A percentile compares a stretch with the other conserved stretches of the same genome.
Conservation (phyloP, 2,888 invertebrate species). For the Coleophora flavipennella region DNA sequence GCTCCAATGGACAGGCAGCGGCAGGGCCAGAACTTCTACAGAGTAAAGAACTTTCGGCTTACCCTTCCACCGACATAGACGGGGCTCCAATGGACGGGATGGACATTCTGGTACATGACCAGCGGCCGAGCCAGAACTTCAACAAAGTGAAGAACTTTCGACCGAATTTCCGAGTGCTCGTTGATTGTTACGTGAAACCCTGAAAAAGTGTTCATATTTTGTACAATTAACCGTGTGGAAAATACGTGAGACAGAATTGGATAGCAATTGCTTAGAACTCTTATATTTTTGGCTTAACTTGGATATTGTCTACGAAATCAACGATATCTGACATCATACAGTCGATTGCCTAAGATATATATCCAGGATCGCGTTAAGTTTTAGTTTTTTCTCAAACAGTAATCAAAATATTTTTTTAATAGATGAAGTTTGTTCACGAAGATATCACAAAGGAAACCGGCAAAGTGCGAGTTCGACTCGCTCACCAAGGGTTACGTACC, state of each 20-base stretch:
- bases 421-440: too few species aligned
- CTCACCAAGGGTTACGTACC: too few species aligned
- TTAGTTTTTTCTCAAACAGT: too few species aligned
- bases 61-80: constrained; percentile 90
- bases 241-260: background rate
- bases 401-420: too few species aligned
- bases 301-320: too few species aligned
- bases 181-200: constrained; percentile 93
- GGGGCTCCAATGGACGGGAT: constrained; percentile 96
- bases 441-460: too few species aligned
- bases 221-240: background rate
- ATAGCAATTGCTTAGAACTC: background rate
- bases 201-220: constrained; percentile 34
- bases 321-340: too few species aligned
- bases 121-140: constrained; percentile 96
- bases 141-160: constrained; percentile 94
- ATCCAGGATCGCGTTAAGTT: too few species aligned
- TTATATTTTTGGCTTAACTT: too few species aligned
- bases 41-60: constrained; percentile 29
- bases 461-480: too few species aligned
- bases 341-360: too few species aligned
- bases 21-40: too few species aligned
- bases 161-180: constrained; percentile 88
- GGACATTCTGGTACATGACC: constrained; percentile 93
- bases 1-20: constrained; percentile 97